These are phyloP conservation scores for Erannis defoliaria DNA, from an alignment of 2,888 invertebrate species.

Conservation along the genomic window DNA sequence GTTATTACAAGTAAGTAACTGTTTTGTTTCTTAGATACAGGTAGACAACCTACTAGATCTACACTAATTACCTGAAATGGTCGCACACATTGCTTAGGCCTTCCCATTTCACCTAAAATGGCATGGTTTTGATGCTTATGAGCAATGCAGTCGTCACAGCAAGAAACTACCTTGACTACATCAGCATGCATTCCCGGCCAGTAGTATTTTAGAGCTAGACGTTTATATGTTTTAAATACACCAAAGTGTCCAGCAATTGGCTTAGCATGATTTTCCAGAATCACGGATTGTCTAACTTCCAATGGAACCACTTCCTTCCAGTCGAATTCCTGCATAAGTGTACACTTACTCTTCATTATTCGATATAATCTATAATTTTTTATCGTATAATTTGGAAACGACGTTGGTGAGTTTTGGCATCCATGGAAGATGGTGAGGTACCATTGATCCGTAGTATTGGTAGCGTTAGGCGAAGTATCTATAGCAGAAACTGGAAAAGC, in stretches of 20 bases:
- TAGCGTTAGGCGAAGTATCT: not conserved
- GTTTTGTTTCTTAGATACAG: slow-evolving; percentile 33
- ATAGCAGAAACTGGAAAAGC: slow-evolving; percentile 2
- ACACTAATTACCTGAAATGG: slow-evolving; percentile 46
- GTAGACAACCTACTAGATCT: slow-evolving; percentile 48
- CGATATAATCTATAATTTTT: slow-evolving; percentile 39
- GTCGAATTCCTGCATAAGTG: slow-evolving; percentile 37
- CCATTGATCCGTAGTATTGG: slow-evolving; percentile 25
- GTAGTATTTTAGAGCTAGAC: not conserved
- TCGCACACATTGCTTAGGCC: slow-evolving; percentile 41
- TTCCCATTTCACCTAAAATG: slow-evolving; percentile 43
- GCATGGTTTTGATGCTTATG: slow-evolving; percentile 18
- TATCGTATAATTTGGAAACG: slow-evolving; percentile 37
- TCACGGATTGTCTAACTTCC: slow-evolving; percentile 19
- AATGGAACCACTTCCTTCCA: slow-evolving; percentile 48
- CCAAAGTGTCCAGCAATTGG: slow-evolving; percentile 9
- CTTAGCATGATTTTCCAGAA: slow-evolving; percentile 38
- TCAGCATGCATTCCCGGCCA: slow-evolving; percentile 13
- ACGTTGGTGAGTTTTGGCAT: slow-evolving; percentile 27
- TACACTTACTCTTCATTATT: slow-evolving; percentile 24
- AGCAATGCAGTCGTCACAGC: not conserved
- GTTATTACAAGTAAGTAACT: slow-evolving; percentile 39
- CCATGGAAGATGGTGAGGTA: slow-evolving; percentile 41
- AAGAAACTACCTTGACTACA: not conserved
- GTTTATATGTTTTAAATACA: slow-evolving; percentile 3